Conservation (phyloP, 2,888 invertebrate genomes). For the Auanema sp. region DNA sequence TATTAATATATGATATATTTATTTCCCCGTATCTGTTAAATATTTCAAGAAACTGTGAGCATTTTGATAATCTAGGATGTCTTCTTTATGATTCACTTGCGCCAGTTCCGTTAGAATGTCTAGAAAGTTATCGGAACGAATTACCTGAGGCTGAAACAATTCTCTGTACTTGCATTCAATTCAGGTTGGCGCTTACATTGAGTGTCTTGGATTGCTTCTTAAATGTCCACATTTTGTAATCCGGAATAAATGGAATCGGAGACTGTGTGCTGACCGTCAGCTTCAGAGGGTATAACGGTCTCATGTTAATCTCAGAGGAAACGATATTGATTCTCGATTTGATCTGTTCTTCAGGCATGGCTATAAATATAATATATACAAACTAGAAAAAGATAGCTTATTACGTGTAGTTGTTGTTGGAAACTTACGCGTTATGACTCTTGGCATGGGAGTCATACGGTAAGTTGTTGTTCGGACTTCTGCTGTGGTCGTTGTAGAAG, state of each 20-base stretch:
- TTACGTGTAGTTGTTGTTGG: slow-evolving; percentile 13
- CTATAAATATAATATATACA: too few relatives aligned
- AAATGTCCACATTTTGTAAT: slow-evolving; percentile 28
- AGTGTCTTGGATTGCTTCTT: neutral
- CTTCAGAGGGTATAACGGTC: slow-evolving; percentile 26
- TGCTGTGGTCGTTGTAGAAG: slow-evolving; percentile 13
- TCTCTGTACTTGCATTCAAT: slow-evolving; percentile 3
- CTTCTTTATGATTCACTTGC: slow-evolving; percentile 35
- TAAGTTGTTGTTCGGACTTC: slow-evolving; percentile 13
- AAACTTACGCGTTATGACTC: slow-evolving; percentile 9
- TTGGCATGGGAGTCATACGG: slow-evolving; percentile 10
- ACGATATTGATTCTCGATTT: neutral
- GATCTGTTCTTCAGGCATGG: neutral
- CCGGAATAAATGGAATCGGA: slow-evolving; percentile 32
- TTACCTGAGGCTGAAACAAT: slow-evolving; percentile 18
- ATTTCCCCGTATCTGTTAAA: slow-evolving; percentile 20
- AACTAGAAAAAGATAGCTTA: neutral
- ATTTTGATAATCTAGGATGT: slow-evolving; percentile 19
- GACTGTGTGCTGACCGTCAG: slow-evolving; percentile 13
- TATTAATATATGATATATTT: neutral
- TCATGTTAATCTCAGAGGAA: slow-evolving; percentile 10
- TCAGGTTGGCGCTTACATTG: neutral
- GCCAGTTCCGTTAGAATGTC: slow-evolving; percentile 38
- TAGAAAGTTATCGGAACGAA: slow-evolving; percentile 34
- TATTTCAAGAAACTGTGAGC: slow-evolving; percentile 15